These are phyloP conservation scores for Trichomycterus rosablanca DNA, from an alignment of 2,113 vertebrate species.

Conservation along the genomic window DNA sequence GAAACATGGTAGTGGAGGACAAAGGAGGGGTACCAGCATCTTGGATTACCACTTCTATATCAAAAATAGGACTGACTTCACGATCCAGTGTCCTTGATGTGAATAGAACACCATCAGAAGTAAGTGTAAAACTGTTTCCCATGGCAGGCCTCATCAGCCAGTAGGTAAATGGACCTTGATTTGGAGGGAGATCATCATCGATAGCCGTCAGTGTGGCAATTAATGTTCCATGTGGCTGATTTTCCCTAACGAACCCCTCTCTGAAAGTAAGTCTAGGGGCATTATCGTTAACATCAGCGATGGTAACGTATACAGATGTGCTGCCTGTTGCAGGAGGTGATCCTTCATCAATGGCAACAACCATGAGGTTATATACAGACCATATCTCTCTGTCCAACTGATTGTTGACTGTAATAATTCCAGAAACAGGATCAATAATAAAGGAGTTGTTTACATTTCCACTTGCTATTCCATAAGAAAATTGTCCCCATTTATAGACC, in stretches of 20 bases:
- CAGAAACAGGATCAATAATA: constrained; percentile 55
- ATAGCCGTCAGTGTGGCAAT: constrained; percentile 56
- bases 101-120: constrained; percentile 62
- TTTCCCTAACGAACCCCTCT: constrained; percentile 60
- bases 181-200: constrained; percentile 64
- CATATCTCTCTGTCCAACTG: constrained; percentile 65
- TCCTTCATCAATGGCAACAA: constrained; percentile 63
- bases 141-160: constrained; percentile 53
- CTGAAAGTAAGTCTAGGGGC: constrained; percentile 54
- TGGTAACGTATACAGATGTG: constrained; percentile 52
- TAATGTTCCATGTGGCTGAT: constrained; percentile 65
- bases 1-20: constrained; percentile 61
- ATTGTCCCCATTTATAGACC: constrained; percentile 56
- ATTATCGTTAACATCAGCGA: constrained; percentile 68
- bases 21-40: constrained; percentile 64
- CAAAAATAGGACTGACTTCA: constrained; percentile 51
- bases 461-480: constrained; percentile 57
- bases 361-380: constrained; percentile 64
- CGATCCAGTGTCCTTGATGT: constrained; percentile 59
- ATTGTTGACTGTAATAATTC: constrained; percentile 57
- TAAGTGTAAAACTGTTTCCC: constrained; percentile 55
- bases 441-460: constrained; percentile 65
- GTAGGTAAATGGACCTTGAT: constrained; percentile 67
- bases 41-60: constrained; percentile 53
- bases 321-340: constrained; percentile 62